These are phyloP conservation scores for Labroides dimidiatus DNA, from an alignment of 2,797 vertebrate species.

Conservation along the genomic window DNA sequence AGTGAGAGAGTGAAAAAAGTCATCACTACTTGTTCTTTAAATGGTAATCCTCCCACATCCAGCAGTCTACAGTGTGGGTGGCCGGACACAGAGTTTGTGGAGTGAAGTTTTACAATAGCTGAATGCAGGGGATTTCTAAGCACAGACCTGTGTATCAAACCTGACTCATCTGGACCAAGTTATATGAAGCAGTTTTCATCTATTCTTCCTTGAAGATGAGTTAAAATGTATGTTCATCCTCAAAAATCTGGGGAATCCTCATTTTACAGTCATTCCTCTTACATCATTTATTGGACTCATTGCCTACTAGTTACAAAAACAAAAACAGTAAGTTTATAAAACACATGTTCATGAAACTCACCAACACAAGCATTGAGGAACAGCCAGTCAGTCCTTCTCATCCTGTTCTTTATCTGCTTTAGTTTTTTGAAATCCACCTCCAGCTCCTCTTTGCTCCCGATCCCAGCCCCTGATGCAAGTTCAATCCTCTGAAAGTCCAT, in stretches of 20 bases:
- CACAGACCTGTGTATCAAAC: constrained; percentile 11
- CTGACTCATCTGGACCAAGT: constrained; percentile 15
- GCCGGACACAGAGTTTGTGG: constrained; percentile 49
- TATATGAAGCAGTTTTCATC: constrained; percentile 19
- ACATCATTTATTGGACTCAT: constrained; percentile 17
- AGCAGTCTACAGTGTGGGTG: constrained; percentile 63
- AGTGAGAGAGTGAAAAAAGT: constrained; percentile 19
- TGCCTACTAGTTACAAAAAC: neutral
- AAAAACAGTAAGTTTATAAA: neutral
- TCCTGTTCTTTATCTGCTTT: constrained; percentile 99
- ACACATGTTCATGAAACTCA: constrained; percentile 82
- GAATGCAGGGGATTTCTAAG: constrained; percentile 39
- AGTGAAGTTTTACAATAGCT: constrained; percentile 52
- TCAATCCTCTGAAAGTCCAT: constrained; percentile 98
- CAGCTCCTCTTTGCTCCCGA: constrained; percentile 93
- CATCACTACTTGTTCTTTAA: constrained; percentile 50
- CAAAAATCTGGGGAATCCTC: constrained; percentile 18
- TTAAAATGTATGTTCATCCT: constrained; percentile 11
- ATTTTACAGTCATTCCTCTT: constrained; percentile 2
- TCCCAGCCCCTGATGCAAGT: constrained; percentile 91
- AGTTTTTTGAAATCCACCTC: constrained; percentile 98
- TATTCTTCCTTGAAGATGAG: constrained; percentile 1
- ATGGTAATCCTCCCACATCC: constrained; percentile 56
- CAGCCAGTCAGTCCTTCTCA: constrained; percentile 98
- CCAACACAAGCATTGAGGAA: constrained; percentile 99